A percentile compares a stretch with the other conserved stretches of the same genome.
Conservation (phyloP, 2,888 invertebrate species). For the Desoria tigrina region DNA sequence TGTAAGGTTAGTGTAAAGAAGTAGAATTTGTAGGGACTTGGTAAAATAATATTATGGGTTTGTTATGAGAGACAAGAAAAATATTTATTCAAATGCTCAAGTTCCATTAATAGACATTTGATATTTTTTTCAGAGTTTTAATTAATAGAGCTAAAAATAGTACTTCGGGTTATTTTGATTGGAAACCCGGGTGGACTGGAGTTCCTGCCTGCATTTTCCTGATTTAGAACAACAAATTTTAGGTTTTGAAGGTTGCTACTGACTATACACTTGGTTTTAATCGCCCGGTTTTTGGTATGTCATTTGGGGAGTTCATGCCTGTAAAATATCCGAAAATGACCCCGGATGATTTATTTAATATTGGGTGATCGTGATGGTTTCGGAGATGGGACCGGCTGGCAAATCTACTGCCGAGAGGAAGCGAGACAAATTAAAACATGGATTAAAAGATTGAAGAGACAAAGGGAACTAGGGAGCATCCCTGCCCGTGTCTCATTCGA, state of each 20-base stretch:
- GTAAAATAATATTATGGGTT: too few relatives aligned
- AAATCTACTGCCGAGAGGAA: constrained; percentile 3
- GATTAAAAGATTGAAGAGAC: constrained; percentile 17
- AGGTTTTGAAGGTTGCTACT: too few relatives aligned
- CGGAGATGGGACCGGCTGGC: too few relatives aligned
- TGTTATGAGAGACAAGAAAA: not conserved
- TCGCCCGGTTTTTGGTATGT: too few relatives aligned
- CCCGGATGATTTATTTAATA: too few relatives aligned
- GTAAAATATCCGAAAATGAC: too few relatives aligned
- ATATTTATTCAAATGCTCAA: constrained; percentile 9
- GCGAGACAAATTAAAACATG: constrained; percentile 17
- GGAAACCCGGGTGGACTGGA: not conserved
- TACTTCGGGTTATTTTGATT: not conserved
- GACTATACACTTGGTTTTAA: too few relatives aligned
- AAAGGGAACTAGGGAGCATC: not conserved
- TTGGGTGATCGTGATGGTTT: too few relatives aligned
- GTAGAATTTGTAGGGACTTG: not conserved
- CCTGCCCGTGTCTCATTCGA: constrained; percentile 6
- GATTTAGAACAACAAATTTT: not conserved
- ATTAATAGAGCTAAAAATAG: not conserved
- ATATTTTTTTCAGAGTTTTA: not conserved
- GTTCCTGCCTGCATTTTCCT: not conserved
- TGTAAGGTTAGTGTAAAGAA: not conserved
- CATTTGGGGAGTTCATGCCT: too few relatives aligned
- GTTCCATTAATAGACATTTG: constrained; percentile 5